Base-by-base conservation (phyloP, 2,888 invertebrate species). In the Pardosa pseudoannulata region DNA sequence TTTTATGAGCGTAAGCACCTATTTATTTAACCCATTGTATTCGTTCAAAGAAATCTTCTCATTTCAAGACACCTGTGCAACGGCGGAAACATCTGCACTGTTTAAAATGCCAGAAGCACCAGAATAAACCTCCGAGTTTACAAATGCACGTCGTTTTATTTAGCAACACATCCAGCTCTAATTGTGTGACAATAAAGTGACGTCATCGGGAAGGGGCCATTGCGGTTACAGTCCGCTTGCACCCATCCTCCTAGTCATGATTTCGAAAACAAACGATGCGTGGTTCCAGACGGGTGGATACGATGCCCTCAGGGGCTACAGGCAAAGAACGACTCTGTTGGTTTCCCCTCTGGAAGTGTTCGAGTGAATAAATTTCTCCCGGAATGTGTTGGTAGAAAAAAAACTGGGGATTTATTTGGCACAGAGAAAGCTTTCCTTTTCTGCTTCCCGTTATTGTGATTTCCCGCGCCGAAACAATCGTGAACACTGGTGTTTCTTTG, bases 261-360 rank as follows among this genome's bases (percentile, higher is more conserved):
- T 41, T 70, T 70, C 41, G 1, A 41, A n/a, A 41, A 39, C 70
- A 32, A 68, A 11, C 28, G 27, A 70, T 70, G 70, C 70, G 39
- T 70, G 70, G 70, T 70, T 70, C 70, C 70, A 41, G 41, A 2
- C 39, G 70, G 70, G 9, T 70, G 70, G 16, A 16, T 56, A 5
- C 3, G 23, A 16, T 7, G 13, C 23, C 23, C 56, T 23, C 19
- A n/a, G 56, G 56, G 19, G 11, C 3, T 19, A 56, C 46, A 46
- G 9, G 46, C 46, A 46, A 46, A 2, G 46, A n/a, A n/a, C n/a
- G n/a, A 46, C n/a, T 46, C 5, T 23, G n/a, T 11, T 23, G 19
- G n/a, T 23, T 36, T 11, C 11, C 36, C 11, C 16, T 16, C 5
- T 23, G 23, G 16, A 56, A 56, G 23, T 23, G 23, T 23, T 23